Conservation (phyloP, 2,888 invertebrate genomes). For the Aproaerema taeniolella region DNA sequence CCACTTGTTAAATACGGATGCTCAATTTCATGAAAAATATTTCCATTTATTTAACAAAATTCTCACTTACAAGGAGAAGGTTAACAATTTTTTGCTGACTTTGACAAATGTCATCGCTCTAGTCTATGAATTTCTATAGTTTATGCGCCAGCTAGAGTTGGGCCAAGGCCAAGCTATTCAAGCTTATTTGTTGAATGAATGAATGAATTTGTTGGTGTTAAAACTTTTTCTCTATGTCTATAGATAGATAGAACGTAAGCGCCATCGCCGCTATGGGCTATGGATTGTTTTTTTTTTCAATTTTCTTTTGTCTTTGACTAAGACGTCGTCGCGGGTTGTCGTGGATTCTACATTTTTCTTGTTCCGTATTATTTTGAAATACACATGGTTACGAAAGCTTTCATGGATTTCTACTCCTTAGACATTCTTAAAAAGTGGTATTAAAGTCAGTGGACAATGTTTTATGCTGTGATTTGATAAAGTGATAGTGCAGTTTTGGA, state of each 20-base stretch:
- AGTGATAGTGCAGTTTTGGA: constrained; percentile 72
- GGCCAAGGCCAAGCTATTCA: constrained; percentile 1
- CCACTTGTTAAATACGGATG: constrained; percentile 26
- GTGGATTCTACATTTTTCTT: constrained; percentile 22
- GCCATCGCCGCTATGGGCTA: no score
- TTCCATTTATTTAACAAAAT: constrained; percentile 45
- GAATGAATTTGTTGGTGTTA: no score
- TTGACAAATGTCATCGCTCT: constrained; percentile 60
- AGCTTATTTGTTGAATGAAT: no score
- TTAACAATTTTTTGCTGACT: constrained; percentile 64
- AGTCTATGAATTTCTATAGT: neutral
- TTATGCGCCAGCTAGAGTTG: no score
- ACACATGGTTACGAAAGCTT: constrained; percentile 22
- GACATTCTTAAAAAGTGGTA: constrained; percentile 11
- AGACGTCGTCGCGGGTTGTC: constrained; percentile 17
- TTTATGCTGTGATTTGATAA: constrained; percentile 47
- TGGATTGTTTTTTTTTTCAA: no score
- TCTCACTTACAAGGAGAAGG: constrained; percentile 55
- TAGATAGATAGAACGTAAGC: no score
- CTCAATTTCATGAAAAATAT: constrained; percentile 31
- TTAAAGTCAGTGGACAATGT: constrained; percentile 34
- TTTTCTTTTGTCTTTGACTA: constrained; percentile 9
- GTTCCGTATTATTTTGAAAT: constrained; percentile 25
- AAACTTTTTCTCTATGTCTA: no score
- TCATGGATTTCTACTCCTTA: constrained; percentile 10